Percentiles rank a stretch among this genome's conserved stretches.
These are phyloP conservation scores for Philereme vetulata DNA, from an alignment of 2,888 invertebrate genomes.

Conservation along the genomic window DNA sequence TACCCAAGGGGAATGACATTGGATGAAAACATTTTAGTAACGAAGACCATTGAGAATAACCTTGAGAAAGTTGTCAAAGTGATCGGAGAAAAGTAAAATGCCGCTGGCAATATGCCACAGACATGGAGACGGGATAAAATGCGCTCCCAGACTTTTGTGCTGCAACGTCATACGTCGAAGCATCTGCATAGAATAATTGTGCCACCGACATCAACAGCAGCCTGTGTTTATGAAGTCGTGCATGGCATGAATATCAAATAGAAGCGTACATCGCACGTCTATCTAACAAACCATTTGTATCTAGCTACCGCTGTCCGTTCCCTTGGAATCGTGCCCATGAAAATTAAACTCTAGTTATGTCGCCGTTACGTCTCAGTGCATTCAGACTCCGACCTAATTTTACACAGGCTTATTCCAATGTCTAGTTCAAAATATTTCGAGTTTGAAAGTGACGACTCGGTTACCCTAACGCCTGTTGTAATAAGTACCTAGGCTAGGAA, in stretches of 20 bases:
- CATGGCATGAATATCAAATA: slow-evolving; percentile 31
- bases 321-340: slow-evolving; percentile 65
- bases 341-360: slow-evolving; percentile 48
- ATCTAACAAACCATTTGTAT: slow-evolving; percentile 39
- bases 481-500: neutral
- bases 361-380: slow-evolving; percentile 46
- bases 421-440: slow-evolving; percentile 74
- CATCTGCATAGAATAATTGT: slow-evolving; percentile 31
- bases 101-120: slow-evolving; percentile 68
- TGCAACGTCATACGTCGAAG: slow-evolving; percentile 33
- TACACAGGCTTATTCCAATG: slow-evolving; percentile 58
- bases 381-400: slow-evolving; percentile 61
- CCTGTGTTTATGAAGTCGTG: slow-evolving; percentile 32
- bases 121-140: slow-evolving; percentile 26
- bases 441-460: slow-evolving; percentile 54
- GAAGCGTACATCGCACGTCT: slow-evolving; percentile 19
- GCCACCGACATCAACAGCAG: slow-evolving; percentile 21
- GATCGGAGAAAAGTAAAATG: slow-evolving; percentile 59
- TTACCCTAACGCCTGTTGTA: neutral
- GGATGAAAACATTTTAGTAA: slow-evolving; percentile 43
- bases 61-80: slow-evolving; percentile 75
- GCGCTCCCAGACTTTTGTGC: slow-evolving; percentile 32
- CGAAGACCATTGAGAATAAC: slow-evolving; percentile 59
- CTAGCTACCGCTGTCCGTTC: slow-evolving; percentile 35
- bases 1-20: slow-evolving; percentile 61